Evolutionary conservation across 2,113 vertebrate genomes (phyloP).

Genomic region (Willisornis vidua): DNA sequence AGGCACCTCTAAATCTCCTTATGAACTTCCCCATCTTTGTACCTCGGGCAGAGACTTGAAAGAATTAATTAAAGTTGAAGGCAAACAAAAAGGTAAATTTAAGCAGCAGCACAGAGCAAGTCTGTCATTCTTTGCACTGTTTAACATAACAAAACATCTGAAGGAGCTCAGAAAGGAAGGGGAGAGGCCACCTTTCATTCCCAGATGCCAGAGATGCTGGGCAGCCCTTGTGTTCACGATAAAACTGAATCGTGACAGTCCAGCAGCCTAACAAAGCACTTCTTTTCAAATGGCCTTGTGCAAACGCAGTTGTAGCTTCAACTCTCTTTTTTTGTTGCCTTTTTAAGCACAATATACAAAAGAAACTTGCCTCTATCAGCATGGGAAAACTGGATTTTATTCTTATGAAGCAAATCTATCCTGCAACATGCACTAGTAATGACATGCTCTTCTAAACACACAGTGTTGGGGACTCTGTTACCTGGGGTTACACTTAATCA

Average conservation of each 20-base stretch:
- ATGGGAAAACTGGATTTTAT: not conserved
- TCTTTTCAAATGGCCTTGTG: not conserved
- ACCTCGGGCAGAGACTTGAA: not conserved
- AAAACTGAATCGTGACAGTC: slow-evolving; percentile 41
- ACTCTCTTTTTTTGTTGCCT: not conserved
- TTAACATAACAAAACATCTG: slow-evolving; percentile 63
- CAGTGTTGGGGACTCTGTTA: not conserved
- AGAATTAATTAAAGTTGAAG: not conserved
- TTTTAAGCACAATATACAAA: not conserved
- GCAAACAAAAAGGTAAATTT: slow-evolving; percentile 44
- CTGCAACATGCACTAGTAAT: not conserved
- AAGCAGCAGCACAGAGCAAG: slow-evolving; percentile 13
- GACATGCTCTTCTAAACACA: not conserved
- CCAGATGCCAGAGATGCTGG: not conserved
- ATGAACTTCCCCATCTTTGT: not conserved
- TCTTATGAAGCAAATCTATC: not conserved
- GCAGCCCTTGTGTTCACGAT: not conserved
- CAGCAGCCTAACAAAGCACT: slow-evolving; percentile 27
- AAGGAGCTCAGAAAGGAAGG: slow-evolving; percentile 29
- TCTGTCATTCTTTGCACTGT: slow-evolving; percentile 1
- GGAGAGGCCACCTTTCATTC: slow-evolving; percentile 19
- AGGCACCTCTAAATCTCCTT: not conserved
- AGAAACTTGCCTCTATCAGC: not conserved
- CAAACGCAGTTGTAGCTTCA: slow-evolving; percentile 5
- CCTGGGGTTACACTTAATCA: not conserved